Conservation (phyloP, 2,797 vertebrate species). For the Sebastes minor region DNA sequence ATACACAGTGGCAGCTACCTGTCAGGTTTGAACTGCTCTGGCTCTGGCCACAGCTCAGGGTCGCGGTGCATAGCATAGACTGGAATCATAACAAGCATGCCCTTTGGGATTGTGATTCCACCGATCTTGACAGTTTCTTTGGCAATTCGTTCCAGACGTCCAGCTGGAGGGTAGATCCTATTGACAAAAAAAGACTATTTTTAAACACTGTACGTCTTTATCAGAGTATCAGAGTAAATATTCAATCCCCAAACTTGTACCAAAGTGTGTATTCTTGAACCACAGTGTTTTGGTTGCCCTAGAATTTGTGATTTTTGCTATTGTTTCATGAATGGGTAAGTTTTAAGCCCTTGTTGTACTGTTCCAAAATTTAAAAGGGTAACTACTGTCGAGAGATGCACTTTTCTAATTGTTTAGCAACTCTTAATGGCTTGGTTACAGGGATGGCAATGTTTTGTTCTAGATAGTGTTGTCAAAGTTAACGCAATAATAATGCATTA, state of each 20-base stretch:
- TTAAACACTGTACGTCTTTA: not conserved
- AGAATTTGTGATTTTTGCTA: not conserved
- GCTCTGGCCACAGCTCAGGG: constrained; percentile 76
- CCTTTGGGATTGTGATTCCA: constrained; percentile 75
- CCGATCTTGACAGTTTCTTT: constrained; percentile 78
- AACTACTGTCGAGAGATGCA: not conserved
- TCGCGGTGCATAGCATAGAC: constrained; percentile 70
- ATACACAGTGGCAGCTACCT: constrained; percentile 56
- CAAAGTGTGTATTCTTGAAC: not conserved
- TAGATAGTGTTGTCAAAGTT: too few species aligned
- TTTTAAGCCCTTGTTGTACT: not conserved
- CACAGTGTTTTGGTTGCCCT: not conserved
- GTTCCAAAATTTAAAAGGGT: not conserved
- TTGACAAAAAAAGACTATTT: not conserved
- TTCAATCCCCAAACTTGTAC: not conserved
- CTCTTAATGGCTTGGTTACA: not conserved
- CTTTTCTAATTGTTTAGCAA: not conserved
- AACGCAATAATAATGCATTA: too few species aligned
- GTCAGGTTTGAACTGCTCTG: constrained; percentile 81
- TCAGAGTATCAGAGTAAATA: not conserved
- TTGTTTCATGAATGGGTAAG: not conserved
- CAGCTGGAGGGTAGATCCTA: constrained; percentile 51
- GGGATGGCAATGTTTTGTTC: not conserved
- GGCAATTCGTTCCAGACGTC: constrained; percentile 72
- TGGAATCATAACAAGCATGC: constrained; percentile 66